Percentiles rank a stretch among this genome's conserved stretches.
Conservation (phyloP, 1,140 invertebrate species). For the Drosophila pruinosa region DNA sequence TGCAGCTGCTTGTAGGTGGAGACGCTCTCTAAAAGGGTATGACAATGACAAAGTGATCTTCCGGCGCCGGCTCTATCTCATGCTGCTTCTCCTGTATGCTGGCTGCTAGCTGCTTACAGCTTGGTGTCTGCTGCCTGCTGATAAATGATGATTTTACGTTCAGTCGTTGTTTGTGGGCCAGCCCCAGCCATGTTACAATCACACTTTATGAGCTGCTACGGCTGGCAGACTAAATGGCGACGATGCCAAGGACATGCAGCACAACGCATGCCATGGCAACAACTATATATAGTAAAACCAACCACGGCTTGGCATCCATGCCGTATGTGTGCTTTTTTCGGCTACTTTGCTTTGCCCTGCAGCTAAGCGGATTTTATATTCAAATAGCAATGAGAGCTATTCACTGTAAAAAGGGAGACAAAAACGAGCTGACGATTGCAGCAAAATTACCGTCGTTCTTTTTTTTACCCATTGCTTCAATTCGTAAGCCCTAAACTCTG, state of each 20-base stretch:
- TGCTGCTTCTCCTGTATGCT: constrained; percentile 13
- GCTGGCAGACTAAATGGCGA: constrained; percentile 40
- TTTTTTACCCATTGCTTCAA: constrained; percentile 29
- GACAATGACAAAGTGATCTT: constrained; percentile 81
- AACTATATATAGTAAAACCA: constrained; percentile 19
- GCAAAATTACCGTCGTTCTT: constrained; percentile 48
- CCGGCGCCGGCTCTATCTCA: constrained; percentile 54
- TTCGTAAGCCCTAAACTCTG: constrained; percentile 65
- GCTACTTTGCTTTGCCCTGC: constrained; percentile 31
- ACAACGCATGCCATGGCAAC: constrained; percentile 4
- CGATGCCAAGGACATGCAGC: constrained; percentile 37
- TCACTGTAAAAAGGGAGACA: constrained; percentile 9
- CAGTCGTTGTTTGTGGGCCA: constrained; percentile 33
- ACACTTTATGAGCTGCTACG: constrained; percentile 64
- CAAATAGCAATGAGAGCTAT: constrained; percentile 52
- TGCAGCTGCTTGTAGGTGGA: constrained; percentile 33
- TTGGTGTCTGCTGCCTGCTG: constrained; percentile 40
- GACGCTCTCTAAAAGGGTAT: constrained; percentile 63
- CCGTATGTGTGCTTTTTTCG: constrained; percentile 45
- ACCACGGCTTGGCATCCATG: constrained; percentile 2
- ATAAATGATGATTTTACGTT: constrained; percentile 78
- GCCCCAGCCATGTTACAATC: constrained; percentile 59
- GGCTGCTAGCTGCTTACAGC: constrained; percentile 22
- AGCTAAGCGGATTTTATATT: constrained; percentile 72
- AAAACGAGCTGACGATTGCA: constrained; percentile 68